A percentile compares a stretch with the other conserved stretches of the same genome.
Evolutionary conservation across 2,888 invertebrate species (phyloP).

Genomic region (Drosophila yooni): DNA sequence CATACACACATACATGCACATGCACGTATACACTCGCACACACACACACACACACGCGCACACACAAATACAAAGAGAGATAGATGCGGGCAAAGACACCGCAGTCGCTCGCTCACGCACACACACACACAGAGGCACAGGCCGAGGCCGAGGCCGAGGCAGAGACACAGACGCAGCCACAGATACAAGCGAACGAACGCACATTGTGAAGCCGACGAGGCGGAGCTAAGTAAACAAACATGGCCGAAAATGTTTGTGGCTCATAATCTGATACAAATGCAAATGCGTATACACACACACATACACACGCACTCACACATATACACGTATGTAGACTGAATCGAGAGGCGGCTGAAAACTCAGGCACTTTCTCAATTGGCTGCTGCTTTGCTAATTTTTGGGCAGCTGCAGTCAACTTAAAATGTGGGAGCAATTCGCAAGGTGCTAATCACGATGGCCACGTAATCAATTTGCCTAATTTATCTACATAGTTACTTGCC

Average conservation of each 20-base stretch:
- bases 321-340: conserved; percentile 3
- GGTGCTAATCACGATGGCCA: conserved; percentile 71
- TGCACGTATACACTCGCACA: conserved; percentile 22
- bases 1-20: conserved; percentile 45
- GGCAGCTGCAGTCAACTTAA: conserved; percentile 47
- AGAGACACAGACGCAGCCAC: conserved; percentile 35
- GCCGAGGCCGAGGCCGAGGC: conserved; percentile 10
- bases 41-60: conserved; percentile 31
- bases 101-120: conserved; percentile 52
- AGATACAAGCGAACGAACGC: conserved; percentile 39
- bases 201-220: conserved; percentile 75
- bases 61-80: conserved; percentile 44
- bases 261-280: conserved; percentile 82
- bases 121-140: conserved; percentile 27
- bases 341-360: conserved; percentile 33
- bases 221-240: conserved; percentile 85
- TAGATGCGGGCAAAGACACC: conserved; percentile 57
- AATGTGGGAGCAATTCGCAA: conserved; percentile 49
- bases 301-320: conserved; percentile 15
- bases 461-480: conserved; percentile 61
- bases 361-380: conserved; percentile 57
- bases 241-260: conserved; percentile 84
- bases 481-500: conserved; percentile 48
- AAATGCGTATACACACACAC: conserved; percentile 56
- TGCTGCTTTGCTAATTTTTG: conserved; percentile 45